Percentiles rank a stretch among this genome's conserved stretches.
Conservation (phyloP, 2,888 invertebrate species). For the Tenodera sinensis region DNA sequence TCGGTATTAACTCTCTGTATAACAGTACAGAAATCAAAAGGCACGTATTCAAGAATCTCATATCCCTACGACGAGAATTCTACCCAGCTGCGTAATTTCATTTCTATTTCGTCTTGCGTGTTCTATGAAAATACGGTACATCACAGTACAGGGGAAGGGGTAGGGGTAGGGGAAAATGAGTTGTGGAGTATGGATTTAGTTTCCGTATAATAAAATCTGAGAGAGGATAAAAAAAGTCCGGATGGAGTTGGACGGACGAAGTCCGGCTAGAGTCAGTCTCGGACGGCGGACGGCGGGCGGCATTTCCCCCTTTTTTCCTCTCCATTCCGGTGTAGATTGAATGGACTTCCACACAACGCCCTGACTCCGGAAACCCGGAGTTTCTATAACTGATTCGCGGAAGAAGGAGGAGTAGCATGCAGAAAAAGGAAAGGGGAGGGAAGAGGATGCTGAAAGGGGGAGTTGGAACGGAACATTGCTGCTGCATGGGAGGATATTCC, state of each 20-base stretch:
- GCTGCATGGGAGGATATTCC: neutral
- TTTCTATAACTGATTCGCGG: constrained; percentile 11
- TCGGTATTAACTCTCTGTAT: too few relatives aligned
- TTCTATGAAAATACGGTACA: neutral
- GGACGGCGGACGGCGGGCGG: constrained; percentile 7
- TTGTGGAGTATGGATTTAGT: neutral
- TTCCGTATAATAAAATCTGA: neutral
- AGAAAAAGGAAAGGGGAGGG: neutral
- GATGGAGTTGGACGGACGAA: constrained; percentile 17
- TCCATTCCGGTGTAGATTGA: constrained; percentile 18
- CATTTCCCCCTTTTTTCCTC: constrained; percentile 5
- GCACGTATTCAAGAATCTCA: too few relatives aligned
- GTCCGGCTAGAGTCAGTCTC: constrained; percentile 19
- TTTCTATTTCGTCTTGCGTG: neutral
- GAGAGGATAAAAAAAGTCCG: constrained; percentile 19
- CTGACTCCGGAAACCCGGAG: constrained; percentile 12
- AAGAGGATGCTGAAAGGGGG: neutral
- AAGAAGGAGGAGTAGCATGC: neutral
- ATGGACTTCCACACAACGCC: constrained; percentile 17
- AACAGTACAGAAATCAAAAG: too few relatives aligned
- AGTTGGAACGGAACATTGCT: neutral
- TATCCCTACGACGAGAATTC: too few relatives aligned
- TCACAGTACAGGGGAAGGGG: neutral
- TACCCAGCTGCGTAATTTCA: too few relatives aligned
- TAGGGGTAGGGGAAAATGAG: neutral